A percentile compares a stretch with the other conserved stretches of the same genome.
phyloP scores from a whole-genome alignment of 2,797 vertebrate genomes.

The Acanthis flammea region DNA sequence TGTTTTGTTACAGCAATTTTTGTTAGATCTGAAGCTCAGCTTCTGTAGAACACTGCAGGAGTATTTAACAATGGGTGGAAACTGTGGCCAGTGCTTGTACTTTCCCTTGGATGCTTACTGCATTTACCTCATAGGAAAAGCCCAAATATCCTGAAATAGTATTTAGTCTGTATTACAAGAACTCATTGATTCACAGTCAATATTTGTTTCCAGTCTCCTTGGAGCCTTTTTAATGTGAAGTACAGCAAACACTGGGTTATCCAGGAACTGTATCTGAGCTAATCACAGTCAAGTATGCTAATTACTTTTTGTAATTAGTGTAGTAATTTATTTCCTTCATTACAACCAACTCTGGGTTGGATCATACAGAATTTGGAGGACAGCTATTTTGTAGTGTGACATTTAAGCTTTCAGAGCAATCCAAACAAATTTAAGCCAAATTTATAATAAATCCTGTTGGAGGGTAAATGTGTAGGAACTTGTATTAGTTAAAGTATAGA shows the following conservation, averaged over 20 bases:
- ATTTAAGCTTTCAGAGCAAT: not conserved
- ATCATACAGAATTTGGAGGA: not conserved
- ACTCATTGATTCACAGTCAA: not conserved
- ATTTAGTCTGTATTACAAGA: not conserved
- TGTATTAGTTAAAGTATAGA: not conserved
- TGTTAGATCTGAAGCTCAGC: not conserved
- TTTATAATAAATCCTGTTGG: not conserved
- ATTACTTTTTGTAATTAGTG: not conserved
- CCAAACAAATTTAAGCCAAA: not conserved
- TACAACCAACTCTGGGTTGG: not conserved
- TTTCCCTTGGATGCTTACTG: not conserved
- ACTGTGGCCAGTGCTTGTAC: not conserved
- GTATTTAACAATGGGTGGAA: not conserved
- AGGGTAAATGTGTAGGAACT: not conserved
- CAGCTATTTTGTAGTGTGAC: not conserved
- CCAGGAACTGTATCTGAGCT: not conserved
- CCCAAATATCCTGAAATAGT: not conserved
- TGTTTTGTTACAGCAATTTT: not conserved
- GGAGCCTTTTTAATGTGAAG: not conserved
- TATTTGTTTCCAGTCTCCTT: constrained; percentile 11
- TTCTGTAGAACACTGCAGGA: not conserved
- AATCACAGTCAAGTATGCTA: not conserved
- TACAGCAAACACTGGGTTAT: not conserved
- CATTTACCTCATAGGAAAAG: not conserved
- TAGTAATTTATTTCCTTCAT: not conserved